These are phyloP conservation scores for Gadus macrocephalus DNA, from an alignment of 2,113 vertebrate genomes.

Conservation along the genomic window DNA sequence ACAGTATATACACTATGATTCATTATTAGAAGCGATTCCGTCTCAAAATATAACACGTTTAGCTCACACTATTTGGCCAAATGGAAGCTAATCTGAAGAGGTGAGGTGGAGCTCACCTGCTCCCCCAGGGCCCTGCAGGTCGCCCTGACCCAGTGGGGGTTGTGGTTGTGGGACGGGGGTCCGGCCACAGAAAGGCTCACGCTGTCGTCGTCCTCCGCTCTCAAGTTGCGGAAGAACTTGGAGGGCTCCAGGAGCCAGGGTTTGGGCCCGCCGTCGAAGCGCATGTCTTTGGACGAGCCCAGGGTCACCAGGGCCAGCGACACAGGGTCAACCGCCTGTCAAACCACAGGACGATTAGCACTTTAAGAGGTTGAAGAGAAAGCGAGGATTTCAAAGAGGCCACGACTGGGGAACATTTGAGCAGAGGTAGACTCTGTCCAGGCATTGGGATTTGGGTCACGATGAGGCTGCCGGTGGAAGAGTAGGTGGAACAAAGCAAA, in stretches of 20 bases:
- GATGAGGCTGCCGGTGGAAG: conserved; percentile 24
- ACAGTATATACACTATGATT: too few species aligned
- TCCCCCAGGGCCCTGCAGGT: conserved; percentile 86
- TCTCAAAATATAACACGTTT: too few species aligned
- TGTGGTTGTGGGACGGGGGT: conserved; percentile 72
- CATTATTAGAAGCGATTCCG: too few species aligned
- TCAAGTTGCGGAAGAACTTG: conserved; percentile 85
- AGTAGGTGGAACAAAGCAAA: conserved; percentile 27
- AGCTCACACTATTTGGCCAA: too few species aligned
- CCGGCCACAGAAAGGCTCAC: conserved; percentile 68
- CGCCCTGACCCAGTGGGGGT: conserved; percentile 81
- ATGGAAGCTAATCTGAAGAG: too few species aligned
- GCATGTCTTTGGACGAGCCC: conserved; percentile 91
- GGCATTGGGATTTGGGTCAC: conserved; percentile 21
- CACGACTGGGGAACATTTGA: background rate
- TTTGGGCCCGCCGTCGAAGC: conserved; percentile 88
- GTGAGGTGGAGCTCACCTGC: conserved; percentile 71
- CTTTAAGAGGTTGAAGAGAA: background rate
- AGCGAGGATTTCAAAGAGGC: background rate
- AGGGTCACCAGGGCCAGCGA: conserved; percentile 87
- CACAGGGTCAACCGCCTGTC: conserved; percentile 82
- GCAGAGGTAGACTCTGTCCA: too few species aligned
- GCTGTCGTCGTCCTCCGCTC: conserved; percentile 69
- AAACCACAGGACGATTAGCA: background rate
- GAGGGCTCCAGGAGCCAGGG: conserved; percentile 95